A percentile compares a stretch with the other conserved stretches of the same genome.
phyloP scores from a whole-genome alignment of 2,113 vertebrate species.

The Melospiza georgiana region DNA sequence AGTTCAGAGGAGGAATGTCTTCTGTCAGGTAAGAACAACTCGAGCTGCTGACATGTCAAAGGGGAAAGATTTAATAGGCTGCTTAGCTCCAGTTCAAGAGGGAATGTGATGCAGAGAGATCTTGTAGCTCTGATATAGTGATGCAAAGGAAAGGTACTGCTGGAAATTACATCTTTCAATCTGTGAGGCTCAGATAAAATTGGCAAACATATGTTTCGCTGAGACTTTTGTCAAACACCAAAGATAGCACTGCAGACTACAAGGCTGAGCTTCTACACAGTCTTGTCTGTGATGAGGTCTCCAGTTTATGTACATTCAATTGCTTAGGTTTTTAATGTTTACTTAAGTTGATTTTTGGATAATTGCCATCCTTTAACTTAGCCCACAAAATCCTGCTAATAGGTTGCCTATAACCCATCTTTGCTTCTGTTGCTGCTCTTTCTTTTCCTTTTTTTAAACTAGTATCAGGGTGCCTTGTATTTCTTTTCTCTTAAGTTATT shows the following conservation, averaged over 20 bases:
- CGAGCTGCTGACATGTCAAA: neutral
- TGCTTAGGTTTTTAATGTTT: neutral
- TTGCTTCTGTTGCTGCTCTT: neutral
- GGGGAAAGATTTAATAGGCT: neutral
- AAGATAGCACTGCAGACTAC: neutral
- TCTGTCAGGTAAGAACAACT: neutral
- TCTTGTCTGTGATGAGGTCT: neutral
- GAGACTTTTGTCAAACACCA: neutral
- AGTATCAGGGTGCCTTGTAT: neutral
- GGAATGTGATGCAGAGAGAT: neutral
- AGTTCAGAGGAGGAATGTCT: neutral
- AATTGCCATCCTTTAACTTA: neutral
- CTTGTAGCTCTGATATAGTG: neutral
- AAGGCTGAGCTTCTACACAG: neutral
- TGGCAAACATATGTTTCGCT: neutral
- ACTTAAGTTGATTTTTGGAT: neutral
- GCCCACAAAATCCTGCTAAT: neutral
- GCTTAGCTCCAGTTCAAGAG: neutral
- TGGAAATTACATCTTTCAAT: neutral
- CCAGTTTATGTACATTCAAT: neutral
- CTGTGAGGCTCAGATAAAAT: neutral
- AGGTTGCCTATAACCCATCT: neutral
- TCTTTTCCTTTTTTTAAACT: neutral
- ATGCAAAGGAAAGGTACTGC: neutral
- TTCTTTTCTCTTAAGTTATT: neutral